phyloP scores from a whole-genome alignment of 2,888 invertebrate species.

The Thysanoteuthis rhombus region DNA sequence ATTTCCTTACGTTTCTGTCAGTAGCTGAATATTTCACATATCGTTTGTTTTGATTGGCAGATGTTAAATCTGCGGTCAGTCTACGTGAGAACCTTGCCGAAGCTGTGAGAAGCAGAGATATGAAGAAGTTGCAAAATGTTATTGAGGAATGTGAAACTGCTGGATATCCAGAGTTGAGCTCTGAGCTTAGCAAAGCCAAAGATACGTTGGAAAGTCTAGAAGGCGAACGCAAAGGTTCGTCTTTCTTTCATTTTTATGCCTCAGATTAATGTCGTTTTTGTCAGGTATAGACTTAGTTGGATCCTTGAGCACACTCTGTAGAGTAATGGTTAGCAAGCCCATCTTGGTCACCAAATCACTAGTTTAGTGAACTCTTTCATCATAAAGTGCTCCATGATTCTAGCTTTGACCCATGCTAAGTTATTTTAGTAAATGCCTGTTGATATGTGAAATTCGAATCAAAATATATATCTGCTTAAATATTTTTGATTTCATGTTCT shows the following conservation, averaged over 20 bases:
- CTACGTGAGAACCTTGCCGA: background rate
- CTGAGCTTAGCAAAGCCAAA: background rate
- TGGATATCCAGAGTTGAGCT: background rate
- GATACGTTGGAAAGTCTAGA: background rate
- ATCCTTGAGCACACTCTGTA: too few species aligned
- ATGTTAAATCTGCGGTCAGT: background rate
- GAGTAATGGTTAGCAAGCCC: too few species aligned
- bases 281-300: too few species aligned
- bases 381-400: too few species aligned
- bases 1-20: background rate
- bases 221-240: background rate
- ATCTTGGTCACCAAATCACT: too few species aligned
- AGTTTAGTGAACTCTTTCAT: too few species aligned
- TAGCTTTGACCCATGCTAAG: too few species aligned
- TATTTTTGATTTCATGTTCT: too few species aligned
- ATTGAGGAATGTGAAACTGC: constrained; percentile 1
- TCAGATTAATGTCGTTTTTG: background rate
- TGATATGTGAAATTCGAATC: too few species aligned
- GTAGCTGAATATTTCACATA: background rate
- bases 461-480: too few species aligned
- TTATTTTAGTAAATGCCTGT: too few species aligned
- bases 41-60: background rate
- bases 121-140: background rate
- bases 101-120: background rate
- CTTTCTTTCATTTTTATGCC: background rate